Evolutionary conservation across 2,113 vertebrate genomes (phyloP).

Genomic region (Channa maculata): DNA sequence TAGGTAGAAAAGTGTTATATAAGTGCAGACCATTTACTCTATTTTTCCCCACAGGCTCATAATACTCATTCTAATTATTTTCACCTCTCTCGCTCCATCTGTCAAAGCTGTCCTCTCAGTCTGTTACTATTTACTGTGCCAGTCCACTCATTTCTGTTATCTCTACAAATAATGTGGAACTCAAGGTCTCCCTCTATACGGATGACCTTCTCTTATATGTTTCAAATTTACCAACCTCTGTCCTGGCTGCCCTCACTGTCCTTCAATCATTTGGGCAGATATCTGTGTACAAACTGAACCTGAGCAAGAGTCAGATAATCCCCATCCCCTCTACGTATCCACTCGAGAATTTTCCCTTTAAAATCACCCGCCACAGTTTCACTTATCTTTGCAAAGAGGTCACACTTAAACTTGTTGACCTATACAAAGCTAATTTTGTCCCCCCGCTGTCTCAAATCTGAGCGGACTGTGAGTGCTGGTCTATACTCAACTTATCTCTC

Average conservation of each 20-base stretch:
- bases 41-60: no score
- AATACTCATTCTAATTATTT: no score
- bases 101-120: no score
- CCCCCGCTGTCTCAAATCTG: neutral
- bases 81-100: no score
- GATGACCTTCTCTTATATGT: neutral
- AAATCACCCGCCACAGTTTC: neutral
- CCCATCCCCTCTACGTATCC: neutral
- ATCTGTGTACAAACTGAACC: conserved; percentile 17
- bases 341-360: neutral
- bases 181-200: neutral
- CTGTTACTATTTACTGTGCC: no score
- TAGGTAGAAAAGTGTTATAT: no score
- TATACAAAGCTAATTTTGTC: neutral
- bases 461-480: neutral
- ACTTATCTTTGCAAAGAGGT: neutral
- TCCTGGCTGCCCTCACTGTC: neutral
- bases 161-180: no score
- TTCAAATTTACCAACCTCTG: neutral
- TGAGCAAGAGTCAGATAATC: conserved; percentile 8
- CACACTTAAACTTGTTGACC: neutral
- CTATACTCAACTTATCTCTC: neutral
- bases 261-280: conserved; percentile 4
- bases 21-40: no score
- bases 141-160: no score